These are phyloP conservation scores for Cervus canadensis DNA, from an alignment of 2,113 vertebrate species.

Conservation along the genomic window DNA sequence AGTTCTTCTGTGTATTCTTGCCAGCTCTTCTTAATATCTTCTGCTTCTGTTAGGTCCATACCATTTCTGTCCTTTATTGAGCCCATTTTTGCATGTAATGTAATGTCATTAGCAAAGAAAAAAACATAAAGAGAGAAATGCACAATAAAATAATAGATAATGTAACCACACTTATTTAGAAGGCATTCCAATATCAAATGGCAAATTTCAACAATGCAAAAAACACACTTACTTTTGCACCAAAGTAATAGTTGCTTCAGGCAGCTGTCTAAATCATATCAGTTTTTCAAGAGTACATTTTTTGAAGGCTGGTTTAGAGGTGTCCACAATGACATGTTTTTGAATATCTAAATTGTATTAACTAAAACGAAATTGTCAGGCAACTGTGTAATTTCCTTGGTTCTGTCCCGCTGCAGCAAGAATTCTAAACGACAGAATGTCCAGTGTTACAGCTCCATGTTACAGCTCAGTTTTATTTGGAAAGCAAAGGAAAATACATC, in stretches of 20 bases:
- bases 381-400: background rate
- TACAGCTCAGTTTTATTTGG: background rate
- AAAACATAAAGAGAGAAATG: background rate
- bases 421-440: background rate
- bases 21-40: too few relatives aligned
- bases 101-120: background rate
- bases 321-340: background rate
- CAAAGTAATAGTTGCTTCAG: background rate
- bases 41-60: too few relatives aligned
- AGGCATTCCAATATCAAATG: background rate
- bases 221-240: background rate
- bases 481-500: background rate
- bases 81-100: too few relatives aligned
- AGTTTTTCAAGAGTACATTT: background rate
- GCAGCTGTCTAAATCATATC: background rate
- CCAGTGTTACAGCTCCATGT: background rate
- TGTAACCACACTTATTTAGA: background rate
- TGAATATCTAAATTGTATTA: slow-evolving; percentile 24
- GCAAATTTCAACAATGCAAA: background rate
- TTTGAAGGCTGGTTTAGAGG: background rate
- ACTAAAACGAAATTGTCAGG: background rate
- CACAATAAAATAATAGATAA: background rate
- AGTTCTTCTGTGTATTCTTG: too few relatives aligned
- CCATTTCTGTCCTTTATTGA: too few relatives aligned
- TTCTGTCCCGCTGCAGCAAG: background rate